Percentiles rank a stretch among this genome's conserved stretches.
Conservation (phyloP, 2,113 vertebrate genomes). For the Trichomycterus rosablanca region DNA sequence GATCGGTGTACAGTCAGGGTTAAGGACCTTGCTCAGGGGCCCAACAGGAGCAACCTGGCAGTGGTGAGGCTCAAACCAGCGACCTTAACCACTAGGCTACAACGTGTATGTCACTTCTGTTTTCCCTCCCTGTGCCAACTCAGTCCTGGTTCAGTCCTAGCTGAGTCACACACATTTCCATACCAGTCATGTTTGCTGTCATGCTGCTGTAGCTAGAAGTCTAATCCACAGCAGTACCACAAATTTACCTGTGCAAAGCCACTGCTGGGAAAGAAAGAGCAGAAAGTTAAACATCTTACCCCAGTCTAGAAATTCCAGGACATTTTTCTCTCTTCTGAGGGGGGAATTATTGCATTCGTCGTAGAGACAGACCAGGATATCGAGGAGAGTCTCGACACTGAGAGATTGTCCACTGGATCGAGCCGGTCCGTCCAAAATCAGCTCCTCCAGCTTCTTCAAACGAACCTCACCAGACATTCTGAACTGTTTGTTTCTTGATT, state of each 20-base stretch:
- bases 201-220: not conserved
- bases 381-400: slow-evolving; percentile 94
- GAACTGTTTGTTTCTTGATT: slow-evolving; percentile 2
- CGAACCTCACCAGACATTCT: slow-evolving; percentile 96
- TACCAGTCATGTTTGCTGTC: not conserved
- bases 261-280: not conserved
- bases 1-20: too few relatives aligned
- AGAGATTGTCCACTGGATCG: slow-evolving; percentile 84
- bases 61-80: too few relatives aligned
- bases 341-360: slow-evolving; percentile 97
- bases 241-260: not conserved
- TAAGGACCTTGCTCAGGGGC: too few relatives aligned
- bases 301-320: slow-evolving; percentile 94
- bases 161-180: not conserved
- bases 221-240: not conserved
- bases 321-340: slow-evolving; percentile 91
- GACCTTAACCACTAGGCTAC: too few relatives aligned
- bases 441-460: slow-evolving; percentile 95
- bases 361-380: slow-evolving; percentile 94
- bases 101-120: slow-evolving; percentile 36
- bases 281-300: slow-evolving; percentile 70
- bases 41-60: too few relatives aligned
- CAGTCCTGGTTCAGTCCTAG: not conserved
- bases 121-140: slow-evolving; percentile 25
- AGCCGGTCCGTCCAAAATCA: slow-evolving; percentile 89